These are phyloP conservation scores for Rhagonycha lutea DNA, from an alignment of 2,888 invertebrate genomes.

Conservation along the genomic window DNA sequence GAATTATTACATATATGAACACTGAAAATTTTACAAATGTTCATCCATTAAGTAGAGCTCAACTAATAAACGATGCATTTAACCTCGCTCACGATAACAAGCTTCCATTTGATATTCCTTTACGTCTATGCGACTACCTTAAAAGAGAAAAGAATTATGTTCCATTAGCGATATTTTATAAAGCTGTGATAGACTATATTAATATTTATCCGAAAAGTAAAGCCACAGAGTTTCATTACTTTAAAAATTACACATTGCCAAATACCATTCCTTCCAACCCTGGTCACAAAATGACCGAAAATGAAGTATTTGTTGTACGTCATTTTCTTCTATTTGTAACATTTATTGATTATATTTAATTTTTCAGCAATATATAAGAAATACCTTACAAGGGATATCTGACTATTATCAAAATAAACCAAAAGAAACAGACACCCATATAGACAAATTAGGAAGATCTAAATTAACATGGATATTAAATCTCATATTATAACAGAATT, in stretches of 20 bases:
- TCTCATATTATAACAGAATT: no score
- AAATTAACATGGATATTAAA: neutral
- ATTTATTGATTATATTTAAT: neutral
- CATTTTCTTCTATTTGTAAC: neutral
- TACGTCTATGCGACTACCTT: slow-evolving; percentile 65
- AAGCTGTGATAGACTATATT: neutral
- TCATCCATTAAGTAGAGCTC: slow-evolving; percentile 71
- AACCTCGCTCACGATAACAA: slow-evolving; percentile 65
- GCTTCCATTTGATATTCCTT: slow-evolving; percentile 58
- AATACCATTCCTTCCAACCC: neutral
- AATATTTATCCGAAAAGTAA: neutral
- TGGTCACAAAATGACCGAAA: neutral
- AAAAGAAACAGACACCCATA: neutral
- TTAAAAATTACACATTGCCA: neutral
- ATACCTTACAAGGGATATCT: neutral
- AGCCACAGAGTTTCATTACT: neutral
- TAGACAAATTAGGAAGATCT: neutral
- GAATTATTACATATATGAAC: slow-evolving; percentile 57
- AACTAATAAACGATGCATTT: slow-evolving; percentile 74
- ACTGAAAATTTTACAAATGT: slow-evolving; percentile 56
- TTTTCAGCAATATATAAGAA: neutral
- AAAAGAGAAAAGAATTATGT: slow-evolving; percentile 63
- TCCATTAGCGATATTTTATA: slow-evolving; percentile 47
- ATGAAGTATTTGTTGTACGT: neutral
- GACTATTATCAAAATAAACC: neutral